Conservation (phyloP, 2,888 invertebrate genomes). For the Apamea crenata region DNA sequence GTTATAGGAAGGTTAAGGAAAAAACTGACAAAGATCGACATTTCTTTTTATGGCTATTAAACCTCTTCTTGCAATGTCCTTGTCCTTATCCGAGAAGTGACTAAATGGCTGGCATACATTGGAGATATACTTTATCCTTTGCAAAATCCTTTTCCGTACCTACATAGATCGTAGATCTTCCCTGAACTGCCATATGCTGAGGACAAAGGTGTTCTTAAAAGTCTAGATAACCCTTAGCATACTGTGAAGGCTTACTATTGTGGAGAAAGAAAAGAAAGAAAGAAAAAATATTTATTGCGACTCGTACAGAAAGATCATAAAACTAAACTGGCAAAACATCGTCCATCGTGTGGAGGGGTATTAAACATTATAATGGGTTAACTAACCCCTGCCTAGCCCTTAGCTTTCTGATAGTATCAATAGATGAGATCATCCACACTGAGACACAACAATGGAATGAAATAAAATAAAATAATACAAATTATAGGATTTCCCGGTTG, state of each 20-base stretch:
- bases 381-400: too few species aligned
- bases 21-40: not conserved
- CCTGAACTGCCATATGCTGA: not conserved
- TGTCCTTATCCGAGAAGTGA: not conserved
- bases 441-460: conserved; percentile 41
- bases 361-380: not conserved
- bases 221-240: too few species aligned
- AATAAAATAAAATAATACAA: conserved; percentile 27
- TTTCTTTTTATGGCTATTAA: conserved; percentile 10
- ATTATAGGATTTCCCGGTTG: conserved; percentile 55
- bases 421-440: conserved; percentile 22
- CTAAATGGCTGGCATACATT: not conserved
- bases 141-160: not conserved
- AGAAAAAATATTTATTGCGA: too few species aligned
- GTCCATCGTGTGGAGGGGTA: too few species aligned
- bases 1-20: not conserved
- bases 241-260: not conserved
- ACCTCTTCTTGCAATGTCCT: conserved; percentile 8
- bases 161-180: not conserved
- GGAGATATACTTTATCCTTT: not conserved
- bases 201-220: not conserved
- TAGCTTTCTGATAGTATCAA: not conserved
- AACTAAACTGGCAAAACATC: too few species aligned
- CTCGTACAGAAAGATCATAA: too few species aligned
- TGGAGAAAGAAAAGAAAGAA: too few species aligned